Evolutionary conservation across 1,140 invertebrate species (phyloP).

Genomic region (Scaptomyza pallida): DNA sequence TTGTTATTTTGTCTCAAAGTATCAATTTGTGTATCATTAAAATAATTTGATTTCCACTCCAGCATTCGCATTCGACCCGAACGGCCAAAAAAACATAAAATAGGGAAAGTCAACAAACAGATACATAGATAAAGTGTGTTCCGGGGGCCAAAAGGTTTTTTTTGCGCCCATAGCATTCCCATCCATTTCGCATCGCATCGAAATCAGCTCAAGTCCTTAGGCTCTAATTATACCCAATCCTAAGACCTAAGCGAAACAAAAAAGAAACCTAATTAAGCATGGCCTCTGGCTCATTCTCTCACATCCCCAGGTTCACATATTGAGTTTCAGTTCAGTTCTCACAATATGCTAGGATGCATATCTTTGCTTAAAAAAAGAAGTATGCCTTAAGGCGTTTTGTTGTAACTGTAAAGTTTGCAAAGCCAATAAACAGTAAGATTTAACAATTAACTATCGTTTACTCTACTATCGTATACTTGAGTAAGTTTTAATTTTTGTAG

Average conservation of each 20-base stretch:
- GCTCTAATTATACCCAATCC: slow-evolving; percentile 57
- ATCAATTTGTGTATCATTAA: slow-evolving; percentile 82
- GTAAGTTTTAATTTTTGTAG: too few species aligned
- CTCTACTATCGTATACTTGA: too few species aligned
- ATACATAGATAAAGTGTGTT: too few species aligned
- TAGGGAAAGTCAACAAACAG: too few species aligned
- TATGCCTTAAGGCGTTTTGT: not conserved
- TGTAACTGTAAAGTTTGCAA: not conserved
- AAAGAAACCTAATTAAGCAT: slow-evolving; percentile 49
- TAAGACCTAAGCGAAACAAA: slow-evolving; percentile 5
- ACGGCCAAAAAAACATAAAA: not conserved
- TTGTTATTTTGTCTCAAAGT: slow-evolving; percentile 80
- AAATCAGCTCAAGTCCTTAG: slow-evolving; percentile 46
- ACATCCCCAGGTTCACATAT: slow-evolving; percentile 17
- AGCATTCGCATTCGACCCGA: slow-evolving; percentile 37
- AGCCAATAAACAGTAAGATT: not conserved
- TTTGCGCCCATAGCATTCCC: not conserved
- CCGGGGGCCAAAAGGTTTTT: too few species aligned
- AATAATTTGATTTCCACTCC: slow-evolving; percentile 80
- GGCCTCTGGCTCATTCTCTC: slow-evolving; percentile 4
- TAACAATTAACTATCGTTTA: too few species aligned
- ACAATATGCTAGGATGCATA: slow-evolving; percentile 6
- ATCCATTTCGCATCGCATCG: slow-evolving; percentile 9
- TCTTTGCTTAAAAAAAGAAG: too few species aligned
- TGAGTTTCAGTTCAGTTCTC: slow-evolving; percentile 22